Evolutionary conservation across 2,113 vertebrate genomes (phyloP), one percentile per base, ranked within the genome.

Genomic region (Chionis minor): DNA sequence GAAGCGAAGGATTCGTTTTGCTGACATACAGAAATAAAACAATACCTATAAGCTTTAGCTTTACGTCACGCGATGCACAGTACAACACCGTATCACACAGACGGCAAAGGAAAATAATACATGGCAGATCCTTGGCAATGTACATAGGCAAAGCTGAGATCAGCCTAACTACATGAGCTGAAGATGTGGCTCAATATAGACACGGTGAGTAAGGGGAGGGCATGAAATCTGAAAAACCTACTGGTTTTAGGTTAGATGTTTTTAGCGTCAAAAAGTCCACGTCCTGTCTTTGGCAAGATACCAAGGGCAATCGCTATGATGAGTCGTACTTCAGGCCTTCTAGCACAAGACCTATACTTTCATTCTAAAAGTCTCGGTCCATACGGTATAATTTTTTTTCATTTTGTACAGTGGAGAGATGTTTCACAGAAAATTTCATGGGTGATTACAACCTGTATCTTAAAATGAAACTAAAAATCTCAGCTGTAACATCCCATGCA

Each of bases 181-280:
- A 58, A 84, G n/a, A 17, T 49, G 51, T 54, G 81, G 40, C 42
- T 89, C 47, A 24, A 0, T 19, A 27, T 1, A 45, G 55, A 74
- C 33, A 26, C 0, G 1, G 7, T 0, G 0, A 35, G 10, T 30
- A 58, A 73, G 18, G 12, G 12, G 16, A 78, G 14, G 24, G 17
- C 5, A 0, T 27, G 33, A 78, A 73, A 78, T 44, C 45, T 47
- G 44, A 54, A 63, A 62, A 81, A 15, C 1, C 6, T 10, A 4
- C 15, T 66, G 12, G 26, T 8, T 54, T 81, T 58, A 49, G 3
- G 1, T 58, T 74, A 51, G 40, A 35, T 2, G 2, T 54, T 79
- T 87, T 59, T 52, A 35, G 56, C 23, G 47, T 59, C 66, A 59
- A 32, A 38, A 85, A 54, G 55, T 56, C 67, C 23, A 47, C 0